Evolutionary conservation across 2,797 vertebrate genomes (phyloP), one percentile per base, ranked within the genome.

Genomic region (Myotis planiceps): DNA sequence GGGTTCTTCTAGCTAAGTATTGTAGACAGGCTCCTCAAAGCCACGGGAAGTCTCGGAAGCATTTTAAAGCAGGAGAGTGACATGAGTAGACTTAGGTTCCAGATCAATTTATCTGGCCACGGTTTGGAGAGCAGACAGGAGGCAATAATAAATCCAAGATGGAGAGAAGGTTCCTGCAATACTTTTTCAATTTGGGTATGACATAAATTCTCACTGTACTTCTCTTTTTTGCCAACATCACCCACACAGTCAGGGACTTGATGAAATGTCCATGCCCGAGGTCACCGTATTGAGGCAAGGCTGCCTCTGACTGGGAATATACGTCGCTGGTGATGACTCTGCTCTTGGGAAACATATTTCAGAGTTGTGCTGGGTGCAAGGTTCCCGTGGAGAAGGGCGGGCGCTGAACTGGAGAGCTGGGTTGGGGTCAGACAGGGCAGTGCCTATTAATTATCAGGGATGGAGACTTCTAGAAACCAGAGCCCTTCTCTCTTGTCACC

Each of bases 331-430:
- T 23, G 12, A 39, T 9, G 47, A n/a, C 76, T 87, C 27, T 74
- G 19, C 45, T 60, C 53, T 66, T 9, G 19, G 55, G 15, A 78
- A 58, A 21, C 6, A 21, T 25, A 18, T 55, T 51, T 76, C 53
- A 23, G 3, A 16, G 2, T n/a, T 65, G 45, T 12, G 6, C 15
- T 9, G 19, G n/a, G 10, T 32, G 18, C 6, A 9, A 19, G 12
- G 25, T 9, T 88, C 25, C 0, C 0, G 3, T 19, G n/a, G 27
- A 51, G n/a, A 66, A n/a, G 25, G 25, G 37, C 10, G 7, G 47
- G 21, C 3, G 1, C 39, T 6, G 21, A 25, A 9, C 23, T 19
- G 32, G 27, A 68, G 32, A 78, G 13, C 23, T 47, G 32, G 25
- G 21, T 23, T 69, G 34, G n/a, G 29, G 47, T 78, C 66, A 7